A percentile compares a stretch with the other conserved stretches of the same genome.
These are phyloP conservation scores for Cephalopterus ornatus DNA, from an alignment of 2,113 vertebrate species.

Conservation along the genomic window DNA sequence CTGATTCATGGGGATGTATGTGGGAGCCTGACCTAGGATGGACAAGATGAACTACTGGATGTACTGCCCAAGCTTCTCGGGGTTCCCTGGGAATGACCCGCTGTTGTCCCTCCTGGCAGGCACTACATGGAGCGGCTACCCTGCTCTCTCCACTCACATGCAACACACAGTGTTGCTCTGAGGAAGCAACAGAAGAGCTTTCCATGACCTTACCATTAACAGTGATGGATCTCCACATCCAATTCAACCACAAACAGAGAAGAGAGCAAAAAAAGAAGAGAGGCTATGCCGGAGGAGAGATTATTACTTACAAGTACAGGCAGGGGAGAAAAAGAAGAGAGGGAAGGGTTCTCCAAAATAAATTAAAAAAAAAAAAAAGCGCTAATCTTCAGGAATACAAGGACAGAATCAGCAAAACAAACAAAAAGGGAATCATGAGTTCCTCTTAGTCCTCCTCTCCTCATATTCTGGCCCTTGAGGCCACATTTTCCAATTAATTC, in stretches of 20 bases:
- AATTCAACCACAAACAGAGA: neutral
- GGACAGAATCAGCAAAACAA: neutral
- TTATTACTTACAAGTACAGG: neutral
- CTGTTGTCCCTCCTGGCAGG: neutral
- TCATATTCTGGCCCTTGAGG: neutral
- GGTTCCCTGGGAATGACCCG: neutral
- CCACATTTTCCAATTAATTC: neutral
- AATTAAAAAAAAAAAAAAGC: neutral
- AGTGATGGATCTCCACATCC: neutral
- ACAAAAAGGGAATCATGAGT: neutral
- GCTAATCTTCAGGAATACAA: neutral
- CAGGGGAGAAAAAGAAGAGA: no score
- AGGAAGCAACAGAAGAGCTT: neutral
- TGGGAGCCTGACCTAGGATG: neutral
- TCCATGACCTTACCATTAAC: neutral
- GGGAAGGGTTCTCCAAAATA: neutral
- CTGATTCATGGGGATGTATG: neutral
- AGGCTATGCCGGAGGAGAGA: neutral
- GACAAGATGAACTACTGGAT: neutral
- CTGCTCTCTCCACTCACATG: neutral
- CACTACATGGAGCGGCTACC: fast-evolving
- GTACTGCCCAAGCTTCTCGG: neutral
- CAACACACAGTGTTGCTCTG: neutral
- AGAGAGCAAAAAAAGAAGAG: neutral
- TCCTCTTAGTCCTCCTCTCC: neutral